Conservation (phyloP, 2,888 invertebrate genomes). For the Pyrocoelia pectoralis region DNA sequence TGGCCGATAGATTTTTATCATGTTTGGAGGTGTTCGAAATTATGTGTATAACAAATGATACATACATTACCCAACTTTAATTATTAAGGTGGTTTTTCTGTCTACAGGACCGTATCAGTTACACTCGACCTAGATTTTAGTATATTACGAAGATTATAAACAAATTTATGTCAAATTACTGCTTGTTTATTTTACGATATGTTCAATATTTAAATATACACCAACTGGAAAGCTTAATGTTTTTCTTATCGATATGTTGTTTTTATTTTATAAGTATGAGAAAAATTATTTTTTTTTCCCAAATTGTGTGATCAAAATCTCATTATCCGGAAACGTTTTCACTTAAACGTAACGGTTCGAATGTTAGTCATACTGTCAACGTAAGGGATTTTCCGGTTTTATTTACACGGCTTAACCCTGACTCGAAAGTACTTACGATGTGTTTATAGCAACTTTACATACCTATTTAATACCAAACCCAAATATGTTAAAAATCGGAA, state of each 20-base stretch:
- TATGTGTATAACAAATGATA: conserved; percentile 44
- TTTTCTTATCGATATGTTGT: not conserved
- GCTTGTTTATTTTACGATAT: conserved; percentile 3
- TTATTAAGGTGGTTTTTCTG: conserved; percentile 18
- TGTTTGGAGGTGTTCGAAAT: conserved; percentile 45
- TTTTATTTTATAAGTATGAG: not conserved
- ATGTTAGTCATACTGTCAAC: too few species aligned
- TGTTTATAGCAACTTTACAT: too few species aligned
- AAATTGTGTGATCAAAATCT: not conserved
- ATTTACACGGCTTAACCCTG: too few species aligned
- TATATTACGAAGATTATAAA: not conserved
- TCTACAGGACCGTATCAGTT: conserved; percentile 28
- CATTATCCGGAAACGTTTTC: not conserved
- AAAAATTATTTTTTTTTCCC: not conserved
- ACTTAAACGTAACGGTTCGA: too few species aligned
- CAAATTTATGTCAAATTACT: conserved; percentile 5
- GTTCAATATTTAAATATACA: not conserved
- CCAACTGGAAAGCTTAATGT: not conserved
- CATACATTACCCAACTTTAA: conserved; percentile 42
- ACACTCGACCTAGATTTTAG: not conserved
- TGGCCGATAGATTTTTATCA: conserved; percentile 40
- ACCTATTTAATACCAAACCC: too few species aligned
- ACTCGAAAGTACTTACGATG: too few species aligned
- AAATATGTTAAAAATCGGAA: too few species aligned
- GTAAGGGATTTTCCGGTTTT: too few species aligned